phyloP scores from a whole-genome alignment of 2,113 vertebrate species.

The Platysternon megacephalum region DNA sequence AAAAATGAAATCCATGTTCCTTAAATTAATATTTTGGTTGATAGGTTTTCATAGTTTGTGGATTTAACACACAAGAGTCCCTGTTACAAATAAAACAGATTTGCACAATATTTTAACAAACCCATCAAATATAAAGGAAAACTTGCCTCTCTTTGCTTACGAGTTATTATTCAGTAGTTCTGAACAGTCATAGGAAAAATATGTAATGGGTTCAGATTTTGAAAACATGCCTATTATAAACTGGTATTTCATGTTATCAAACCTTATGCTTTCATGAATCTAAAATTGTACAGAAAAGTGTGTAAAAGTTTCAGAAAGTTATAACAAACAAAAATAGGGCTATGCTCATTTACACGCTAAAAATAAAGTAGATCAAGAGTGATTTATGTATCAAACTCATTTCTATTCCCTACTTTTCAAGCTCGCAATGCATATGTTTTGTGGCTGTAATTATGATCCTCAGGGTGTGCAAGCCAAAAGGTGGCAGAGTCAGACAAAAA shows the following conservation, averaged over 20 bases:
- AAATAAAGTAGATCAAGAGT: conserved; percentile 58
- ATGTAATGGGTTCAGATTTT: conserved; percentile 54
- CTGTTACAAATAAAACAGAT: not conserved
- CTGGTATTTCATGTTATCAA: conserved; percentile 12
- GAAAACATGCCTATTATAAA: not conserved
- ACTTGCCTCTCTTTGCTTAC: conserved; percentile 36
- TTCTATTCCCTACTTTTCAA: conserved; percentile 67
- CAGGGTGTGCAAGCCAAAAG: conserved; percentile 66
- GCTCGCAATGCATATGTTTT: conserved; percentile 60
- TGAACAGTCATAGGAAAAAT: not conserved
- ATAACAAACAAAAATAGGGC: not conserved
- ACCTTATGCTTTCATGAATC: conserved; percentile 14
- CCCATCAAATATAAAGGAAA: not conserved
- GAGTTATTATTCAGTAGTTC: conserved; percentile 24
- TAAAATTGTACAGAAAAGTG: not conserved
- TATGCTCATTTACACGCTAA: conserved; percentile 36
- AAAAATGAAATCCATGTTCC: not conserved
- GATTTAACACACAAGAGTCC: not conserved
- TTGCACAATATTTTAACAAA: not conserved
- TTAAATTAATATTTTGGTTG: not conserved
- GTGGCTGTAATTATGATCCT: conserved; percentile 70
- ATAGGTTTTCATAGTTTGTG: not conserved
- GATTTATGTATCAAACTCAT: conserved; percentile 71
- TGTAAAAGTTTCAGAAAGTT: conserved; percentile 39
- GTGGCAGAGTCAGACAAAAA: conserved; percentile 72